phyloP scores from a whole-genome alignment of 2,113 vertebrate genomes.

The Odocoileus virginianus region DNA sequence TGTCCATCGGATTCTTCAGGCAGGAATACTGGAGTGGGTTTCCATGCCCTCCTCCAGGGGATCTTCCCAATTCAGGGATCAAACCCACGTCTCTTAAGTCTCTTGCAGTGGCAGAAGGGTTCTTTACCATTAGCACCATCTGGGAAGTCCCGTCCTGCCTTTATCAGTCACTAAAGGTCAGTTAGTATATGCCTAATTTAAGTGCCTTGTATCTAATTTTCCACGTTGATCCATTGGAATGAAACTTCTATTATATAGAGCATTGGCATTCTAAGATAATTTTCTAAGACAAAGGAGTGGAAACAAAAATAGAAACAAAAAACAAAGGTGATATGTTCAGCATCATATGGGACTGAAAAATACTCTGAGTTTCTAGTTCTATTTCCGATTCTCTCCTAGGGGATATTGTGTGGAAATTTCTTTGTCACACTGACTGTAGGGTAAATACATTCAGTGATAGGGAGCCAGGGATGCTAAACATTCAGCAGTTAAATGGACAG shows the following conservation, averaged over 20 bases:
- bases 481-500: neutral
- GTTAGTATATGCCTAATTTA: neutral
- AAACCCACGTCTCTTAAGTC: neutral
- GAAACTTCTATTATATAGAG: neutral
- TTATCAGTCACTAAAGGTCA: neutral
- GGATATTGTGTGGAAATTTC: neutral
- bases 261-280: slow-evolving; percentile 2
- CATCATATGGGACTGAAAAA: neutral
- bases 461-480: neutral
- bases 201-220: slow-evolving; percentile 24
- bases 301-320: neutral
- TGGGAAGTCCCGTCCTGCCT: neutral
- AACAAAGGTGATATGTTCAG: neutral
- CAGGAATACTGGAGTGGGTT: neutral
- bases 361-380: neutral
- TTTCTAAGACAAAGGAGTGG: neutral
- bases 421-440: neutral
- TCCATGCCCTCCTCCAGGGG: neutral
- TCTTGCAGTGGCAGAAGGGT: neutral
- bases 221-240: neutral
- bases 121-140: neutral
- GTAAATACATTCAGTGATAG: neutral
- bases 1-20: neutral
- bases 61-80: neutral
- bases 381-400: neutral